Conservation (phyloP, 2,888 invertebrate genomes). For the Brenthis hecate region DNA sequence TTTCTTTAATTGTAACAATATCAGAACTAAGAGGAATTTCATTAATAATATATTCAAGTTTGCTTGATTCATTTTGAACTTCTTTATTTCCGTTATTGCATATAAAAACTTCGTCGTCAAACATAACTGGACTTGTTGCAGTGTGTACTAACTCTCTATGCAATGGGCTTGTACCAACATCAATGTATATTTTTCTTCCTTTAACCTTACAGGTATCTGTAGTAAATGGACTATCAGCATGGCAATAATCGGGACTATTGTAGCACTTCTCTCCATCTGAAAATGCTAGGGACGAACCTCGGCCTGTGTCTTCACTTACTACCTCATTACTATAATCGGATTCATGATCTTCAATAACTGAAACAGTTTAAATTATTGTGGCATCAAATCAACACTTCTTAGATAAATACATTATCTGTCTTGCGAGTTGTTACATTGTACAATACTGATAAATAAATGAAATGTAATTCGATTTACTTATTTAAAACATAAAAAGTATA, state of each 20-base stretch:
- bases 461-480: not conserved
- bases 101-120: not conserved
- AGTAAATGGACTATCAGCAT: conserved; percentile 43
- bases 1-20: conserved; percentile 40
- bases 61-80: not conserved
- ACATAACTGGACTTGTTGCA: conserved; percentile 44
- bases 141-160: conserved; percentile 28
- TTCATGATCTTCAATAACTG: conserved; percentile 35
- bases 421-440: too few species aligned
- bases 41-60: not conserved
- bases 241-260: conserved; percentile 62
- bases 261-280: conserved; percentile 66
- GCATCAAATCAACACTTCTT: not conserved
- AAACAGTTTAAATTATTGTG: not conserved
- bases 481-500: too few species aligned
- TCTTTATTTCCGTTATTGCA: not conserved
- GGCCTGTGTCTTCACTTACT: conserved; percentile 66
- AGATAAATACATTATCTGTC: not conserved
- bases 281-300: conserved; percentile 67
- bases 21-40: conserved; percentile 25
- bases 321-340: conserved; percentile 49
- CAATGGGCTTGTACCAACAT: conserved; percentile 43
- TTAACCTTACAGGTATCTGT: conserved; percentile 34
- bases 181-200: conserved; percentile 29
- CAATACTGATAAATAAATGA: too few species aligned